Evolutionary conservation across 2,797 vertebrate genomes (phyloP), one percentile per base, ranked within the genome.

Genomic region (Sylvilagus floridanus): DNA sequence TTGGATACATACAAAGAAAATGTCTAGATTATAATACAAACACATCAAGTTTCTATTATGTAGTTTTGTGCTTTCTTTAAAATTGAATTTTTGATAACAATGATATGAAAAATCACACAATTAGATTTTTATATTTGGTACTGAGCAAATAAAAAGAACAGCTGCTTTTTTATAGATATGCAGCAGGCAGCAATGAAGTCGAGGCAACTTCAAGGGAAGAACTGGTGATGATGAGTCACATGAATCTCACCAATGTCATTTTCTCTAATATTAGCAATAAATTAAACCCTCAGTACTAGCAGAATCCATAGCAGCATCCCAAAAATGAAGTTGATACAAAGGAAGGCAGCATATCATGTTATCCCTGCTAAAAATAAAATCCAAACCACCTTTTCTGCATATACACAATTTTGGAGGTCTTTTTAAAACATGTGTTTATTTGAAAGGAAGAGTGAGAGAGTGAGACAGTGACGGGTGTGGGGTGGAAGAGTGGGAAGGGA

Each of bases 81-180:
- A 97, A 95, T 35, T 96, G 52, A 96, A 94, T 63, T 87, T n/a
- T 90, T 88, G 17, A 54, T 90, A 95, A 93, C n/a, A 82, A 84
- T 91, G 30, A 95, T 60, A 96, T 28, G 83, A 91, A 93, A 96
- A 89, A 76, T 52, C 37, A 83, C 10, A 71, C n/a, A 95, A 94
- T 68, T 85, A 81, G 84, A 88, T 87, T 94, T 90, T 92, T 93
- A 68, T 65, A 93, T 92, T 79, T 96, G 62, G 82, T 92, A 94
- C 5, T 93, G 32, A 83, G n/a, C 72, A 93, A 42, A 72, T 35
- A 79, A 50, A 57, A 78, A 88, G 16, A 93, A 72, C 12, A 94
- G n/a, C 30, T 89, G 12, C 8, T 71, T 84, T 94, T 96, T 69
- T 68, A n/a, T 10, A 84, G 32, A 42, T 47, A 84, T 37, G 76